These are phyloP conservation scores for Rhipidura dahli DNA, from an alignment of 2,113 vertebrate species.

Conservation along the genomic window DNA sequence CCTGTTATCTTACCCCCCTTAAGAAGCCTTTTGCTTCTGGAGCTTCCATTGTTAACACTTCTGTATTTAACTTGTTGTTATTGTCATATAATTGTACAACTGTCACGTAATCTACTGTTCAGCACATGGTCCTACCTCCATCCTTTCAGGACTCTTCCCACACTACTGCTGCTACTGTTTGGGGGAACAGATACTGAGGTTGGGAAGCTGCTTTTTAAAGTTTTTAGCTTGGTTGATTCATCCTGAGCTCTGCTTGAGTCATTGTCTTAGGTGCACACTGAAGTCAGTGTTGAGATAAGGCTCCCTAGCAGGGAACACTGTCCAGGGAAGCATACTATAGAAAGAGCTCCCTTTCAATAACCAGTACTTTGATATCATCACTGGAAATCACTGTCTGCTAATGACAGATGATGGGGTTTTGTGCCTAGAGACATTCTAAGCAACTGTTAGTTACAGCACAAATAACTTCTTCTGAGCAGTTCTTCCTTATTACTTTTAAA, in stretches of 20 bases:
- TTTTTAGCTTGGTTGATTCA: neutral
- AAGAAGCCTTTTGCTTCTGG: neutral
- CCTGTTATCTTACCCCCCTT: neutral
- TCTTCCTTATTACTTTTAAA: neutral
- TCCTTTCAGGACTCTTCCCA: neutral
- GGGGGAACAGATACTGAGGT: neutral
- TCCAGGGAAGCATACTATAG: neutral
- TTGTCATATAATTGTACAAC: neutral
- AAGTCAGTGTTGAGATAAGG: neutral
- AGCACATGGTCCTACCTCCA: neutral
- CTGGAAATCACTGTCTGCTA: neutral
- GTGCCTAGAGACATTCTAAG: neutral
- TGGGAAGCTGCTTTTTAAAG: neutral
- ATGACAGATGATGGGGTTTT: neutral
- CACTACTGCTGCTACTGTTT: neutral
- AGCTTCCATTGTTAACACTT: neutral
- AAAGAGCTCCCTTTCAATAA: neutral
- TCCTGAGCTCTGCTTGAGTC: neutral
- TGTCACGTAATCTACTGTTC: neutral
- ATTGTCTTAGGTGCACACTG: neutral
- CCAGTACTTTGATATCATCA: neutral
- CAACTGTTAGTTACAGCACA: conserved; percentile 48
- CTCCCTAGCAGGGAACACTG: neutral
- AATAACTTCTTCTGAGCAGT: neutral
- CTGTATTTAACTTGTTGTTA: neutral